A percentile compares a stretch with the other conserved stretches of the same genome.
phyloP scores from a whole-genome alignment of 2,113 vertebrate genomes.

The Loxodonta africana region DNA sequence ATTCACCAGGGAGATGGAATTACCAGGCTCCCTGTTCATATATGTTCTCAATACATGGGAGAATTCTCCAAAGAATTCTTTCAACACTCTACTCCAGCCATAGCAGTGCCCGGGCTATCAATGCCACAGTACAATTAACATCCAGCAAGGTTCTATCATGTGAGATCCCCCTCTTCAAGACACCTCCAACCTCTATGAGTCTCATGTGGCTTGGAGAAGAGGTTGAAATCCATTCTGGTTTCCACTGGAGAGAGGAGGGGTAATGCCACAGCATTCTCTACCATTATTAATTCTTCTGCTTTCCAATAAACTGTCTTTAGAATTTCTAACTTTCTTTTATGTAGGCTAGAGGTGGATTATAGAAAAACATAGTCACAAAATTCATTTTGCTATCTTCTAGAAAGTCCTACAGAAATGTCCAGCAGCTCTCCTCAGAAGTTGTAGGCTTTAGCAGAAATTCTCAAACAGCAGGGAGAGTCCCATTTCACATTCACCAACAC shows the following conservation, averaged over 20 bases:
- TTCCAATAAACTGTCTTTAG: not conserved
- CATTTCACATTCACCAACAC: not conserved
- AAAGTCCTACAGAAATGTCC: not conserved
- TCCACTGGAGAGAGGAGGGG: not conserved
- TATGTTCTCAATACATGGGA: not conserved
- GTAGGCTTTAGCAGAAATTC: constrained; percentile 36
- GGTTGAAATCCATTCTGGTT: not conserved
- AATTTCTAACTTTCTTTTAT: constrained; percentile 29
- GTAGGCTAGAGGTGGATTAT: not conserved
- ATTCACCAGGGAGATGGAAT: not conserved
- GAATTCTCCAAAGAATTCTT: not conserved
- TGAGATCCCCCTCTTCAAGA: not conserved
- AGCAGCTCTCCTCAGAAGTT: not conserved
- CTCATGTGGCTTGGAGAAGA: not conserved
- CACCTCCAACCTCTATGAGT: not conserved
- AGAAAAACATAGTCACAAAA: not conserved
- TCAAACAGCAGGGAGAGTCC: not conserved
- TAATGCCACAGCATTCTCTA: not conserved
- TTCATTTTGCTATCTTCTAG: not conserved
- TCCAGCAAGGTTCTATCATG: not conserved
- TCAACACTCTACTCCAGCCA: not conserved
- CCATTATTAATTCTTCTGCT: not conserved
- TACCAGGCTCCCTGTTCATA: not conserved
- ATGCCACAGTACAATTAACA: not conserved
- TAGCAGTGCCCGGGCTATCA: not conserved